Percentiles rank a stretch among this genome's conserved stretches.
phyloP scores from a whole-genome alignment of 2,888 invertebrate genomes.

The Penaeus monodon region DNA sequence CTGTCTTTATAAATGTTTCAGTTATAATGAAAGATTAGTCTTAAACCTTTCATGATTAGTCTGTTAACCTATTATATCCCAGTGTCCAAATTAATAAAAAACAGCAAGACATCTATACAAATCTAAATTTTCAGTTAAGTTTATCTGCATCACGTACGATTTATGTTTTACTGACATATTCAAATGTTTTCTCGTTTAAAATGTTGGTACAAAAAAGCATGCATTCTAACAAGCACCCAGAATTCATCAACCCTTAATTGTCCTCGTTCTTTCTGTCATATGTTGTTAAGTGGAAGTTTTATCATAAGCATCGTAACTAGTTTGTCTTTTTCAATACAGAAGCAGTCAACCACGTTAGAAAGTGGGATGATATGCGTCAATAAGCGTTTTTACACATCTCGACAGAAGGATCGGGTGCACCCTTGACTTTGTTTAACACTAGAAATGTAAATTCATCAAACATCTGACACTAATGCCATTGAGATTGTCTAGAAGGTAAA shows the following conservation, averaged over 20 bases:
- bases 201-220: not conserved
- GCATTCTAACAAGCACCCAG: not conserved
- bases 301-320: not conserved
- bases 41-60: too few species aligned
- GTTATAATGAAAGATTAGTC: too few species aligned
- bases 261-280: not conserved
- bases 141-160: too few species aligned
- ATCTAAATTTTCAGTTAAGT: too few species aligned
- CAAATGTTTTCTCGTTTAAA: not conserved
- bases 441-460: conserved; percentile 13
- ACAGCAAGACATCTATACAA: too few species aligned
- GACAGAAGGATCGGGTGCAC: conserved; percentile 5
- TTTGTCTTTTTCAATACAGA: not conserved
- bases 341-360: not conserved
- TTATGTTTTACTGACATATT: too few species aligned
- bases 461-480: conserved; percentile 21
- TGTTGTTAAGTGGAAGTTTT: conserved; percentile 3
- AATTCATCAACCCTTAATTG: not conserved
- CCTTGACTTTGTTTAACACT: not conserved
- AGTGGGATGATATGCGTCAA: not conserved
- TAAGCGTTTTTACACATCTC: too few species aligned
- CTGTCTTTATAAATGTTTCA: too few species aligned
- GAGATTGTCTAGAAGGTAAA: conserved; percentile 28
- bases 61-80: too few species aligned
- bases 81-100: too few species aligned